A percentile compares a stretch with the other conserved stretches of the same genome.
These are phyloP conservation scores for Nematostella vectensis DNA, from an alignment of 92 coral and sea anemone species.

Conservation along the genomic window DNA sequence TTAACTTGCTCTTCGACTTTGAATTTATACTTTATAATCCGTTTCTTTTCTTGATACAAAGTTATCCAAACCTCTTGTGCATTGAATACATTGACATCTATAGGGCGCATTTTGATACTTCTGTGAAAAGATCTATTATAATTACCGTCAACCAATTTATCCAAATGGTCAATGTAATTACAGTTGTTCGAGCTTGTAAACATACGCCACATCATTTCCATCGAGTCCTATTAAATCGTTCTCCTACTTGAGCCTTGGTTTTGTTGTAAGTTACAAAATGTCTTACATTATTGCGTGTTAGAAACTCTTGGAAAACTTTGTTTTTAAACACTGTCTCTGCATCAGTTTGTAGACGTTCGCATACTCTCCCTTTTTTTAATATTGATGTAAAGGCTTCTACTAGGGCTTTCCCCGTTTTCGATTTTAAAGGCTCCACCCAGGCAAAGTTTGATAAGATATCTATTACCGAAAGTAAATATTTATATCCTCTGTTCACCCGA, in stretches of 20 bases:
- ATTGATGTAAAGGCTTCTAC: constrained; percentile 12
- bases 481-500: neutral
- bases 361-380: constrained; percentile 2
- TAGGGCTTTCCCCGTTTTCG: neutral
- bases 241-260: constrained; percentile 14
- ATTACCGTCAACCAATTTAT: constrained; percentile 4
- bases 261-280: constrained; percentile 16
- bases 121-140: constrained; percentile 18
- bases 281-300: constrained; percentile 11
- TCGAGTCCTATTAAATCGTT: constrained; percentile 31
- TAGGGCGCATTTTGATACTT: neutral
- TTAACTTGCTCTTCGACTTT: constrained; percentile 10
- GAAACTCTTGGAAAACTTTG: constrained; percentile 7
- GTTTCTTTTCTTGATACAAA: neutral
- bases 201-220: constrained; percentile 8
- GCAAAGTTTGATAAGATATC: constrained; percentile 2
- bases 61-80: constrained; percentile 14
- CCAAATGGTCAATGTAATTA: constrained; percentile 7
- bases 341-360: constrained; percentile 4
- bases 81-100: constrained; percentile 5
- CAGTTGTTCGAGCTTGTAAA: constrained; percentile 8
- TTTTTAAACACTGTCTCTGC: constrained; percentile 10
- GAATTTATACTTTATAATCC: neutral
- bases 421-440: constrained; percentile 2
- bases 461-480: constrained; percentile 2